Base-by-base conservation (phyloP, 2,888 invertebrate species). In the Cetonia aurata region DNA sequence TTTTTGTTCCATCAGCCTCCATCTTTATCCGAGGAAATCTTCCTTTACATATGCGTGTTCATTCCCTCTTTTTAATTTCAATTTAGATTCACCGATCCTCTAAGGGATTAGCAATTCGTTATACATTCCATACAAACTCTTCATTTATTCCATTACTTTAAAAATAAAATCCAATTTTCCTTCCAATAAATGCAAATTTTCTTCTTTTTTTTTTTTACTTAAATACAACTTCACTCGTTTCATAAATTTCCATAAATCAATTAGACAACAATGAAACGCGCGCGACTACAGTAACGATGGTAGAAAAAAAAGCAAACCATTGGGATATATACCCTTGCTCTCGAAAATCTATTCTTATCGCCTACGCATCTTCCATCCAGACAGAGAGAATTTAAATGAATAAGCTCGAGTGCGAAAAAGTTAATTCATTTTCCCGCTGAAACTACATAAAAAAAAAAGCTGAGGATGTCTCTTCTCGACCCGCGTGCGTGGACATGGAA, bases 341-440 rank as follows among this genome's bases (percentile, higher is more conserved):
- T 25, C 25, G 1, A 25, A 25, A 25, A 25, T 25, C 25, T 4
- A 25, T 25, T 25, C 4, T 4, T 25, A 25, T 4, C 25, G 1
- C 25, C 56, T 13, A 56, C 56, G 37, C 1, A 25, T 25, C 4
- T 25, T 25, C 25, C 25, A 25, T 41, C 25, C 13, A 17, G 56
- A 62, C 46, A 33, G 48, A 62, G 48, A 62, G 12, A 37, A 31
- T 62, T 62, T 62, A 62, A 62, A 62, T 62, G 62, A 50, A 62
- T 62, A 48, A 62, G 33, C 62, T 17, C 50, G 46, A 52, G 15
- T 55, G 42, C 53, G 67, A 44, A 44, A 56, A 31, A 44, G 37
- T 56, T 67, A 67, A 67, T 67, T 67, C 46, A 37, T 42, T 67
- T 67, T 67, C 67, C 46, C 25, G 31, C 15, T 19, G 48, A 50